Conservation (phyloP, 2,888 invertebrate species). For the Drosophila fungiperda region DNA sequence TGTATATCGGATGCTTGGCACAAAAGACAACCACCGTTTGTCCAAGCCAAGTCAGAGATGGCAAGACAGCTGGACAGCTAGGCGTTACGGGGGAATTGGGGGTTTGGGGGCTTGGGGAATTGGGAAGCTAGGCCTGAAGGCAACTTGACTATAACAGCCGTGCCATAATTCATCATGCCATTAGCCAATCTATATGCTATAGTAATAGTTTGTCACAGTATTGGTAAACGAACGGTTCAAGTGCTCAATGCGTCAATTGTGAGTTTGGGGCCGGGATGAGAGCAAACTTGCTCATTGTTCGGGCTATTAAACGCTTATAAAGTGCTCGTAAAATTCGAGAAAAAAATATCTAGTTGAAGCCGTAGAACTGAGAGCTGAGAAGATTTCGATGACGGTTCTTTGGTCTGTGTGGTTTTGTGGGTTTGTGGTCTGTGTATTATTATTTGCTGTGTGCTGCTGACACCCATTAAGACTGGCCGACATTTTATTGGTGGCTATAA, state of each 20-base stretch:
- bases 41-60: conserved; percentile 47
- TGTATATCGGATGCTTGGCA: conserved; percentile 56
- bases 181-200: conserved; percentile 61
- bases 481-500: conserved; percentile 73
- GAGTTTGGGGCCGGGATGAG: conserved; percentile 4
- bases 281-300: conserved; percentile 61
- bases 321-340: conserved; percentile 72
- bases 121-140: conserved; percentile 13
- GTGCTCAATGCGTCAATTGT: conserved; percentile 62
- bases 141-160: conserved; percentile 50
- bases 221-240: conserved; percentile 45
- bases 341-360: conserved; percentile 22
- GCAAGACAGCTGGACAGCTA: conserved; percentile 19
- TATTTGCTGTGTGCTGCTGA: conserved; percentile 67
- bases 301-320: conserved; percentile 77
- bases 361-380: neutral
- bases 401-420: neutral
- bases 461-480: conserved; percentile 76
- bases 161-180: conserved; percentile 74
- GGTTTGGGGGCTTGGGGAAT: conserved; percentile 3
- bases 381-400: neutral
- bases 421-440: conserved; percentile 49
- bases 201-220: conserved; percentile 48
- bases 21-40: conserved; percentile 56
- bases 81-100: conserved; percentile 2